These are phyloP conservation scores for Acanthopagrus latus DNA, from an alignment of 2,797 vertebrate genomes.

Conservation along the genomic window DNA sequence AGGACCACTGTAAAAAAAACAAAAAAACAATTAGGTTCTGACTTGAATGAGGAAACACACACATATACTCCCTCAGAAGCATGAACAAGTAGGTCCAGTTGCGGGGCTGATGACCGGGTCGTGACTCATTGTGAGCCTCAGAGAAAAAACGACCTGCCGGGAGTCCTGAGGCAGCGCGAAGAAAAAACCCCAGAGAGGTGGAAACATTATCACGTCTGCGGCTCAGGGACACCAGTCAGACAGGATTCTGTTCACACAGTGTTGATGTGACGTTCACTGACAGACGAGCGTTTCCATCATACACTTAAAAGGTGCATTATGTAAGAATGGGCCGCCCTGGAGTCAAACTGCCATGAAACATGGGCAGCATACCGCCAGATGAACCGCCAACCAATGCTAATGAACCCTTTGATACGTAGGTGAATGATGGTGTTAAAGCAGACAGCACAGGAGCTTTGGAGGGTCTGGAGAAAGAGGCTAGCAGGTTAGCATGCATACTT, in stretches of 20 bases:
- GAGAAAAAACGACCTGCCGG: neutral
- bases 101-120: neutral
- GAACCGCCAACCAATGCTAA: too few species aligned
- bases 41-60: neutral
- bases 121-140: conserved; percentile 14
- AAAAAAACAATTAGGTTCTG: too few species aligned
- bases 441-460: too few species aligned
- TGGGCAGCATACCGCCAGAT: too few species aligned
- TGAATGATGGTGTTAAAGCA: too few species aligned
- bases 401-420: too few species aligned
- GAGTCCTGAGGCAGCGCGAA: conserved; percentile 16
- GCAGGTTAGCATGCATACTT: too few species aligned
- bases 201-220: conserved; percentile 25
- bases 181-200: conserved; percentile 14
- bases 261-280: too few species aligned
- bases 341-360: too few species aligned
- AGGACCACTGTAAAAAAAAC: too few species aligned
- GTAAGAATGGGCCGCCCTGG: too few species aligned
- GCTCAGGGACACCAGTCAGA: conserved; percentile 58
- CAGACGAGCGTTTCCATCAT: neutral
- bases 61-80: neutral
- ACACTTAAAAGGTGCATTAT: neutral
- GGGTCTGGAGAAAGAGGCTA: too few species aligned
- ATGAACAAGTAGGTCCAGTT: neutral
- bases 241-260: conserved; percentile 52